phyloP scores from a whole-genome alignment of 2,113 vertebrate genomes.

The Polypterus senegalus region DNA sequence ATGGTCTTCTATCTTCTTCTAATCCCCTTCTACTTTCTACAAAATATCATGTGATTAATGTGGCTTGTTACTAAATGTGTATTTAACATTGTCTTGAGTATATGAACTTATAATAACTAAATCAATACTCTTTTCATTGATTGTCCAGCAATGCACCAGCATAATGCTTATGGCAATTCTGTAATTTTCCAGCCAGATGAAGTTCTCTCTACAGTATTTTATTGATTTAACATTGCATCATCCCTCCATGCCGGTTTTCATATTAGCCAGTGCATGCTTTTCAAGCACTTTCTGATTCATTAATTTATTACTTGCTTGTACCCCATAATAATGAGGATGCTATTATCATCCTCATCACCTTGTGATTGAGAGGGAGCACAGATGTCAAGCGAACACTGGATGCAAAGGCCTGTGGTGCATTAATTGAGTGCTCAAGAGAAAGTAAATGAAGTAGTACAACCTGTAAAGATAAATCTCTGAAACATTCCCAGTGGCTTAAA shows the following conservation, averaged over 20 bases:
- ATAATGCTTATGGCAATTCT: slow-evolving; percentile 52
- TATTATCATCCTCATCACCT: slow-evolving; percentile 5
- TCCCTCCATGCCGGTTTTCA: slow-evolving; percentile 3
- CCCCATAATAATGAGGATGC: slow-evolving; percentile 8
- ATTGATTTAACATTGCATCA: slow-evolving; percentile 39
- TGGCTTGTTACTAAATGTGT: slow-evolving; percentile 41
- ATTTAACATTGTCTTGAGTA: slow-evolving; percentile 59
- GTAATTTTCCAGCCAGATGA: slow-evolving; percentile 57
- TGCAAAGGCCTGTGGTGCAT: neutral
- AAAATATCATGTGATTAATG: slow-evolving; percentile 36
- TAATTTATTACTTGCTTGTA: slow-evolving; percentile 21
- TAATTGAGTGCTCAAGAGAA: slow-evolving; percentile 1
- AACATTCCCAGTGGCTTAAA: neutral
- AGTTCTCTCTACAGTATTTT: slow-evolving; percentile 45
- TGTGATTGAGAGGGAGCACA: slow-evolving; percentile 2
- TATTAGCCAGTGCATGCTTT: slow-evolving; percentile 7
- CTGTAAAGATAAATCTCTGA: no score
- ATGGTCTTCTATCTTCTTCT: neutral
- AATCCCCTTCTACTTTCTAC: neutral
- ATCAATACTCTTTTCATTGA: slow-evolving; percentile 50
- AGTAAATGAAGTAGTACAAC: neutral
- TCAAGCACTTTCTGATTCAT: slow-evolving; percentile 10
- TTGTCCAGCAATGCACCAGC: slow-evolving; percentile 23
- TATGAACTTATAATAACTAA: slow-evolving; percentile 61
- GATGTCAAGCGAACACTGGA: slow-evolving; percentile 3